Evolutionary conservation across 2,797 vertebrate genomes (phyloP), one percentile per base, ranked within the genome.

Genomic region (Dermochelys coriacea): DNA sequence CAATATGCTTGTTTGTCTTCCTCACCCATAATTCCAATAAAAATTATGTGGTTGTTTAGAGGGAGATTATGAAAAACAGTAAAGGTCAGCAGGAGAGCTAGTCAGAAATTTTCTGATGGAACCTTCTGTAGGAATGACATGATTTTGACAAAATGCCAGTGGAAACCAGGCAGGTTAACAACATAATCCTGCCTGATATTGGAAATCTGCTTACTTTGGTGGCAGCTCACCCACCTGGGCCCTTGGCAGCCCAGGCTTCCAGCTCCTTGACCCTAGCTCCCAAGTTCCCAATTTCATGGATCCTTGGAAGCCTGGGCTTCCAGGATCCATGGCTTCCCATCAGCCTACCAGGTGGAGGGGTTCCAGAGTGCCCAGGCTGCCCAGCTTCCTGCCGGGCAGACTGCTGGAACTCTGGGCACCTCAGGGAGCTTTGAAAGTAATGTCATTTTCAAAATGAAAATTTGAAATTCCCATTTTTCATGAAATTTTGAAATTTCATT

Each of bases 291-390:
- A 12, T 37, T 18, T 37, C 64, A 68, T 37, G n/a, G n/a, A 64
- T 51, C 31, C 78, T 50, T 12, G 2, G 1, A 10, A 41, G 45
- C 83, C 25, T 16, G 37, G 1, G 51, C 34, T 91, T 18, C 50
- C 12, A 2, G n/a, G 45, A 18, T 2, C 41, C 0, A 0, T 11
- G 45, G 45, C 5, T 12, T 77, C 4, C 2, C 2, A 5, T 49
- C 80, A 85, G 83, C 64, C 4, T 54, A 51, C 5, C 16, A 47
- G 16, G 4, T 90, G 75, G 2, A 59, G 34, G 54, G 5, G 19
- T 21, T n/a, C 84, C 41, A 57, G 6, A 64, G 52, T 82, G 87
- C 14, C 84, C 29, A 77, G 18, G 23, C 2, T 4, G 1, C 4
- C 4, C 19, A 12, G 50, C 11, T 50, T 89, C 9, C 10, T 41